These are phyloP conservation scores for Xenopus petersii DNA, from an alignment of 2,797 vertebrate genomes.

Conservation along the genomic window DNA sequence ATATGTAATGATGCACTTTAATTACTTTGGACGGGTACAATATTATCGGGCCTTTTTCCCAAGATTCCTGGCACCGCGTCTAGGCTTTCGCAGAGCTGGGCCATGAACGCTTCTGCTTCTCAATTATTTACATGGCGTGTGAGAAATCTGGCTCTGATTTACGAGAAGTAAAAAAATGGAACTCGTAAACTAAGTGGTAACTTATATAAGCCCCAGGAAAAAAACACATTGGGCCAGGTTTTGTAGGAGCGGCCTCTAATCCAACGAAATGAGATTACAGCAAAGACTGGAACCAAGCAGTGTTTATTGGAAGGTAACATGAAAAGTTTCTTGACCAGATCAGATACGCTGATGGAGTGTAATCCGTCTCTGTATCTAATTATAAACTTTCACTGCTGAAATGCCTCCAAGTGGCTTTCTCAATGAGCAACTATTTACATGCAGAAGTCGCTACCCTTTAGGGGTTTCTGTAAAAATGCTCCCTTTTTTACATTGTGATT, in stretches of 20 bases:
- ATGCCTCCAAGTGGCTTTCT: conserved; percentile 26
- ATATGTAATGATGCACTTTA: conserved; percentile 89
- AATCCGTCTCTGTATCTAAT: conserved; percentile 46
- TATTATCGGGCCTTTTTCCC: conserved; percentile 83
- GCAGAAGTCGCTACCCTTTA: too few relatives aligned
- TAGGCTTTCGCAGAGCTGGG: conserved; percentile 58
- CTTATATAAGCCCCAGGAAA: conserved; percentile 40
- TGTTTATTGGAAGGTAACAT: conserved; percentile 54
- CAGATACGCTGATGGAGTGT: conserved; percentile 40
- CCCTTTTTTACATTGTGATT: too few relatives aligned
- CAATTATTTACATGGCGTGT: conserved; percentile 68
- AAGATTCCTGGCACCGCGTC: conserved; percentile 76
- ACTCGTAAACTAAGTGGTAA: conserved; percentile 47
- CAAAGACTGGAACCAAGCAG: conserved; percentile 53
- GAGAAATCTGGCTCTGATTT: conserved; percentile 60
- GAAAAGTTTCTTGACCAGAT: conserved; percentile 45
- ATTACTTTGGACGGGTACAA: conserved; percentile 90
- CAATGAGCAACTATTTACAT: neutral
- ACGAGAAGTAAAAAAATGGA: conserved; percentile 43
- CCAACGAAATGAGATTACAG: conserved; percentile 56
- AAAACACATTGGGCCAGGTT: conserved; percentile 47
- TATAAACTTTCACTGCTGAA: conserved; percentile 35
- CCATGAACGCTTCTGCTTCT: conserved; percentile 61
- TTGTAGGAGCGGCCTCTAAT: conserved; percentile 59
- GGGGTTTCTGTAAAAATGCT: too few relatives aligned